A percentile compares a stretch with the other conserved stretches of the same genome.
Conservation (phyloP, 2,888 invertebrate species). For the Deilephila porcellus region DNA sequence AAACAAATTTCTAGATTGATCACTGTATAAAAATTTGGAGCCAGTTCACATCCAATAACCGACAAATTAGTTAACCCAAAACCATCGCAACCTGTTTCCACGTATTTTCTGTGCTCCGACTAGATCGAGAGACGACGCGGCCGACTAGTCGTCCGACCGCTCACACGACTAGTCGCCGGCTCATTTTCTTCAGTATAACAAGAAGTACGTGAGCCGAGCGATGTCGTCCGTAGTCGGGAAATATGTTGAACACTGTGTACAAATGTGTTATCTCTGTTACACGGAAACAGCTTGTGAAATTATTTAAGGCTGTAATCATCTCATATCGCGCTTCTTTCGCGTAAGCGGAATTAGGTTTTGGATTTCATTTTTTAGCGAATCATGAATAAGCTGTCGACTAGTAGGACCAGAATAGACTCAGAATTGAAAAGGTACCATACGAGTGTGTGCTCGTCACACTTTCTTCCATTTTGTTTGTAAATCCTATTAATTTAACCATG, state of each 20-base stretch:
- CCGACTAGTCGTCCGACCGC: conserved; percentile 38
- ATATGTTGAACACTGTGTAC: conserved; percentile 44
- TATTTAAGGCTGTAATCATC: conserved; percentile 16
- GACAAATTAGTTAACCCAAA: conserved; percentile 47
- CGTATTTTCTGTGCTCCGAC: conserved; percentile 36
- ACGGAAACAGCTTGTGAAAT: conserved; percentile 23
- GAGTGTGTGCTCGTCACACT: too few species aligned
- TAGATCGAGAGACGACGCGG: conserved; percentile 36
- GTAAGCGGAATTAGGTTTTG: neutral
- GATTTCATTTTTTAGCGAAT: neutral
- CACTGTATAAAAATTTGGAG: conserved; percentile 10
- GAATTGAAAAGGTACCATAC: too few species aligned
- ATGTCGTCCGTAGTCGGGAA: conserved; percentile 37
- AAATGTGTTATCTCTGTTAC: conserved; percentile 26
- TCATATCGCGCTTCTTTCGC: conserved; percentile 17
- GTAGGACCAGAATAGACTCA: too few species aligned
- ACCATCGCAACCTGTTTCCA: conserved; percentile 45
- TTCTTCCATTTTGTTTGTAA: too few species aligned
- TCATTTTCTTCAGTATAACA: conserved; percentile 45
- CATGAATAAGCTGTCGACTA: neutral
- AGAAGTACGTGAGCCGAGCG: conserved; percentile 45
- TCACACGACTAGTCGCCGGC: conserved; percentile 32
- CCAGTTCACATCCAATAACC: conserved; percentile 38
- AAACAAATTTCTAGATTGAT: conserved; percentile 13
- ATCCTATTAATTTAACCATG: too few species aligned